Conservation (phyloP, 2,888 invertebrate species). For the Phyllotreta striolata region DNA sequence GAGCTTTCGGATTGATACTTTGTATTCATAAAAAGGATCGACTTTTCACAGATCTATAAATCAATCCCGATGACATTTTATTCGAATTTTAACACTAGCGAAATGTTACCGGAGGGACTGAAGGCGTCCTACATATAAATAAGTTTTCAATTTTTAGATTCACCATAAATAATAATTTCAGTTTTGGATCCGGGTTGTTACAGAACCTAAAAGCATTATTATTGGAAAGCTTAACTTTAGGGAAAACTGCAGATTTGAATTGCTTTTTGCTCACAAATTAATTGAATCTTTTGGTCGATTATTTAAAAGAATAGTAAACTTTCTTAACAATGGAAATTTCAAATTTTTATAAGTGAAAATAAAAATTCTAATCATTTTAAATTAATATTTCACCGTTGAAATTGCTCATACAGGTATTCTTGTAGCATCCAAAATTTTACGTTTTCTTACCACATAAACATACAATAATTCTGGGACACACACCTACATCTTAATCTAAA, state of each 20-base stretch:
- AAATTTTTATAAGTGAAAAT: too few relatives aligned
- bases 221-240: background rate
- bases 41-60: conserved; percentile 16
- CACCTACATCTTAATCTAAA: conserved; percentile 11
- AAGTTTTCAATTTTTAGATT: conserved; percentile 10
- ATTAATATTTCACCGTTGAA: too few relatives aligned
- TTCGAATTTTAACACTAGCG: conserved; percentile 17
- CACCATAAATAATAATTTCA: conserved; percentile 5
- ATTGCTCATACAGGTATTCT: too few relatives aligned
- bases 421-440: too few relatives aligned
- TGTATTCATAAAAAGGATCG: conserved; percentile 16
- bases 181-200: background rate
- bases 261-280: too few relatives aligned
- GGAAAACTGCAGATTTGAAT: too few relatives aligned
- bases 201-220: background rate
- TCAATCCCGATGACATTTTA: conserved; percentile 19
- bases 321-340: too few relatives aligned
- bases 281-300: too few relatives aligned
- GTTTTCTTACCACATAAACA: too few relatives aligned
- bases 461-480: too few relatives aligned
- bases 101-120: conserved; percentile 17
- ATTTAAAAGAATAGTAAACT: too few relatives aligned
- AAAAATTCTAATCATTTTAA: too few relatives aligned
- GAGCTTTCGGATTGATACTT: conserved; percentile 15
- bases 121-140: conserved; percentile 13